Conservation (phyloP, 2,888 invertebrate genomes). For the Catonia carolina region DNA sequence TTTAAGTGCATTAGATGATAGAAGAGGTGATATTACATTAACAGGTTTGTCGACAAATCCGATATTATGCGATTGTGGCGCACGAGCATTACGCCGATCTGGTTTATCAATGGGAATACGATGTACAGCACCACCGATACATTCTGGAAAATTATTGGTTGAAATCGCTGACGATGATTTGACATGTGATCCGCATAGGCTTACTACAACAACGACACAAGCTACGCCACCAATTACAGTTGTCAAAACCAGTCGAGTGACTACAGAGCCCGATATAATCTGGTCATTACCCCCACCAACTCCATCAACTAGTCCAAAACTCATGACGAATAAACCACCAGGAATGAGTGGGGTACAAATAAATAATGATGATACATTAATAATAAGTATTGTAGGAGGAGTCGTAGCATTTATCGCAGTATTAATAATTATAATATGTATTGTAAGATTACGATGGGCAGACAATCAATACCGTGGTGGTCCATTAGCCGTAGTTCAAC, state of each 20-base stretch:
- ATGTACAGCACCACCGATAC: conserved; percentile 63
- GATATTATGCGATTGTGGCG: conserved; percentile 78
- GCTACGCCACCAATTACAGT: conserved; percentile 40
- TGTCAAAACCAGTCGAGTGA: conserved; percentile 48
- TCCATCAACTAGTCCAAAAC: conserved; percentile 39
- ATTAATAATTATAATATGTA: conserved; percentile 80
- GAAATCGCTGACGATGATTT: conserved; percentile 76
- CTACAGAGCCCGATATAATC: conserved; percentile 79
- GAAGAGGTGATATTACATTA: conserved; percentile 65
- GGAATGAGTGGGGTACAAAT: conserved; percentile 53
- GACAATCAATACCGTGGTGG: conserved; percentile 56
- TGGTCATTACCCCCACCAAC: conserved; percentile 76
- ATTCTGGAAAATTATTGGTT: conserved; percentile 60
- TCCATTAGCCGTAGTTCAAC: conserved; percentile 48
- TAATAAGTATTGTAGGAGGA: conserved; percentile 90
- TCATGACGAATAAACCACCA: conserved; percentile 54
- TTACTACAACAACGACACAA: conserved; percentile 46
- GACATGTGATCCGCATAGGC: conserved; percentile 62
- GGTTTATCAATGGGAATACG: conserved; percentile 41
- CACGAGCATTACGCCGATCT: conserved; percentile 65
- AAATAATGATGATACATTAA: conserved; percentile 84
- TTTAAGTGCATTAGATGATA: conserved; percentile 71
- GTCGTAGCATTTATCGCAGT: conserved; percentile 87
- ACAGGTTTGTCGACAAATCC: conserved; percentile 72
- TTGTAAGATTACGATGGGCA: conserved; percentile 60